Base-by-base conservation (phyloP, 2,888 invertebrate species). In the Apocheima hispidaria region DNA sequence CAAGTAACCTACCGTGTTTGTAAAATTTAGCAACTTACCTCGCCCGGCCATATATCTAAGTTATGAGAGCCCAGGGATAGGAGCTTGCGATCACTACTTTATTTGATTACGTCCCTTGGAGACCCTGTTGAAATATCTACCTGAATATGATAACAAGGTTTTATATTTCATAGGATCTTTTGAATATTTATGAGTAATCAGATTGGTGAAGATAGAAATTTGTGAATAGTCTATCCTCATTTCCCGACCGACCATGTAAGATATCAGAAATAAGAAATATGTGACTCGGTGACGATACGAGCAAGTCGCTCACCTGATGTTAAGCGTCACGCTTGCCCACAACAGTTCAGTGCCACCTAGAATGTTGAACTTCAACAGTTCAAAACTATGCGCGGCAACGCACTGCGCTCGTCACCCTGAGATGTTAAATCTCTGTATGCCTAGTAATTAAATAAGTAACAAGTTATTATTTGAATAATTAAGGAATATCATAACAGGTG, bases 81-180 rank as follows among this genome's bases (percentile, higher is more conserved):
- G 54, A 50, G 44, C 23, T 36, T 54, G 63, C 66, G 62, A 66
- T 71, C 63, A 67, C 69, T 68, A 60, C 65, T 69, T 68, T 69
- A 69, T 69, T 69, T 70, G 66, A 70, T 70, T 68, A 70, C 59
- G 28, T 26, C 51, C 63, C 50, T 51, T 40, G 26, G 58, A 36
- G 54, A 50, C 33, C 51, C 26, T 43, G 38, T 41, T 51, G 52
- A 46, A 55, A 55, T 51, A 35, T 49, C 49, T 63, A 55, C 54
- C 58, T 59, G 59, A 46, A 55, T 59, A 44, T 55, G 53, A 59
- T 55, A 63, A 52, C 61, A 56, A 55, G 51, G 33, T 55, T 60
- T 60, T 60, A 50, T 60, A 44, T 54, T 38, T 60, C 40, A 46
- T 43, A 21, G 28, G 14, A 38, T 28, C 23, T 14, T 38, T 52